phyloP scores from a whole-genome alignment of 2,888 invertebrate species.

The Drosophila anomelani region DNA sequence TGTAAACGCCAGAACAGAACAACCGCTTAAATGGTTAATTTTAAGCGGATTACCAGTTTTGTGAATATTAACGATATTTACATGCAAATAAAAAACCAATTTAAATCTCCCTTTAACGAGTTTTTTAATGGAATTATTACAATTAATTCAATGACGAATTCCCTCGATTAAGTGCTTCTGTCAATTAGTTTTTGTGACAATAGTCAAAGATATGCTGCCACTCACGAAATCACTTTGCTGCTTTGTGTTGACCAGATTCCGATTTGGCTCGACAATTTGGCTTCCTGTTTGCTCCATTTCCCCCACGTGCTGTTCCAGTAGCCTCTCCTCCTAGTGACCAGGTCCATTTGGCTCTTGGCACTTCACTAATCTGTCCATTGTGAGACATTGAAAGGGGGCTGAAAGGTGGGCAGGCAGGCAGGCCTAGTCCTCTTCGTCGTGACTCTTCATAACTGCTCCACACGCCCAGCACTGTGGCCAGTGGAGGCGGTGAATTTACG shows the following conservation, averaged over 20 bases:
- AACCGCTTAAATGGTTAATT: conserved; percentile 9
- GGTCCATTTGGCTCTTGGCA: conserved; percentile 77
- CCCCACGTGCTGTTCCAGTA: neutral
- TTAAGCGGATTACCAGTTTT: conserved; percentile 1
- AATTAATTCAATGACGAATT: neutral
- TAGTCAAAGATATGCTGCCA: conserved; percentile 10
- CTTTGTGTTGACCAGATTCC: conserved; percentile 22
- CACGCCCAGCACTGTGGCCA: neutral
- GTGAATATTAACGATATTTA: neutral
- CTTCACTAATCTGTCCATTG: conserved; percentile 80
- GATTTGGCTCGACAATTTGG: conserved; percentile 23
- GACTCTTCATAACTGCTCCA: conserved; percentile 66
- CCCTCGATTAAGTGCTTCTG: conserved; percentile 2
- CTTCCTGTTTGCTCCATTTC: conserved; percentile 24
- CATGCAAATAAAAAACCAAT: neutral
- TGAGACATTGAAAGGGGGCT: conserved; percentile 62
- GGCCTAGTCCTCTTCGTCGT: conserved; percentile 13
- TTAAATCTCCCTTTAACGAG: neutral
- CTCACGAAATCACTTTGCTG: conserved; percentile 35
- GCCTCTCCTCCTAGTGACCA: conserved; percentile 13
- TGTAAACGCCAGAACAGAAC: neutral
- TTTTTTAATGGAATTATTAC: conserved; percentile 7
- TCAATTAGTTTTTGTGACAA: conserved; percentile 22
- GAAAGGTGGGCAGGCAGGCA: conserved; percentile 15
- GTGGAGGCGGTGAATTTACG: conserved; percentile 67